Evolutionary conservation across 2,797 vertebrate genomes (phyloP).

Genomic region (Gadopsis bispinosus): DNA sequence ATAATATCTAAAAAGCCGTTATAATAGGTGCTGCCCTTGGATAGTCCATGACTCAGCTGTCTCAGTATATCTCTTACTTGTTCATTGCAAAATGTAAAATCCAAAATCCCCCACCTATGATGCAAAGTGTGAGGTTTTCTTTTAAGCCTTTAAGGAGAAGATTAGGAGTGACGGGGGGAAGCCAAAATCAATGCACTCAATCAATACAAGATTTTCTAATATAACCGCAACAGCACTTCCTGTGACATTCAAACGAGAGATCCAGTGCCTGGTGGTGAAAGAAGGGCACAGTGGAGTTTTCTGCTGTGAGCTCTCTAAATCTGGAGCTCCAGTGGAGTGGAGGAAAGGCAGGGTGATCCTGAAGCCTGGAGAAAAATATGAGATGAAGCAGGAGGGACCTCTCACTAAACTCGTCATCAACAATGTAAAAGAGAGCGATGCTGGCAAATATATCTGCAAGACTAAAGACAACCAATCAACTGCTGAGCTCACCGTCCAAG

Average conservation of each 20-base stretch:
- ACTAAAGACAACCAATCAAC: slow-evolving; percentile 87
- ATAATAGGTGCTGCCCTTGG: not conserved
- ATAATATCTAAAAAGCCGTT: not conserved
- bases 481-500: slow-evolving; percentile 86
- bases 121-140: not conserved
- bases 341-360: slow-evolving; percentile 88
- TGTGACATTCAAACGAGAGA: slow-evolving; percentile 87
- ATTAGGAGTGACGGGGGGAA: not conserved
- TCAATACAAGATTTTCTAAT: not conserved
- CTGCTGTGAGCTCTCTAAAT: slow-evolving; percentile 89
- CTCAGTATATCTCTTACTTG: not conserved
- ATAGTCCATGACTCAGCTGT: not conserved
- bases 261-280: slow-evolving; percentile 83
- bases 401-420: slow-evolving; percentile 84
- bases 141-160: not conserved
- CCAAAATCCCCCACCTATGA: not conserved
- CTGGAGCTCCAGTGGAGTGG: slow-evolving; percentile 87
- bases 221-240: slow-evolving; percentile 83
- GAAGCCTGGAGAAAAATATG: slow-evolving; percentile 89
- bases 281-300: slow-evolving; percentile 86
- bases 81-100: not conserved
- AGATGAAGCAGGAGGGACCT: slow-evolving; percentile 86
- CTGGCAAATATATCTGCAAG: slow-evolving; percentile 92
- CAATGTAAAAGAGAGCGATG: slow-evolving; percentile 86
- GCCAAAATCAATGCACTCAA: not conserved